Evolutionary conservation across 2,797 vertebrate species (phyloP).

Genomic region (Falco biarmicus): DNA sequence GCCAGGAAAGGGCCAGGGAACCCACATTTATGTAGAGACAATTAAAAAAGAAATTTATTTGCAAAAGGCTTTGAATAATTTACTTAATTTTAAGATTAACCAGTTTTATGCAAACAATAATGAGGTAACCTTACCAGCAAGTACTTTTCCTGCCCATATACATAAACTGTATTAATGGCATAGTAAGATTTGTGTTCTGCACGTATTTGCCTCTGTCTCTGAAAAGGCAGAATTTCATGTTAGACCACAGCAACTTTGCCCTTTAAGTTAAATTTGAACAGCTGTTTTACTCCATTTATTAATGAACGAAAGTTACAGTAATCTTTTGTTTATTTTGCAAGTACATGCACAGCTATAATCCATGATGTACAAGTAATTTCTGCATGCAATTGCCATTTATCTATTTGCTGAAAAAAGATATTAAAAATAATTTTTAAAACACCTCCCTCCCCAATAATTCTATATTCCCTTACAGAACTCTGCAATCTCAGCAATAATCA

Average conservation of each 20-base stretch:
- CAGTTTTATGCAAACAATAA: not conserved
- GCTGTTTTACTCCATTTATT: not conserved
- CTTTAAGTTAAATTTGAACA: not conserved
- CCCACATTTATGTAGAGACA: not conserved
- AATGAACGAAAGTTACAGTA: not conserved
- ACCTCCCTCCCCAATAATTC: not conserved
- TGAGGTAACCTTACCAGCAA: slow-evolving; percentile 86
- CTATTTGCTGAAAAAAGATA: not conserved
- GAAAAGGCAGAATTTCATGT: slow-evolving; percentile 65
- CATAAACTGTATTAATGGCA: slow-evolving; percentile 95
- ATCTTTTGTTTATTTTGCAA: not conserved
- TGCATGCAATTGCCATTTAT: not conserved
- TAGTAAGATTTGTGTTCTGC: slow-evolving; percentile 96
- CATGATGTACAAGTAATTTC: not conserved
- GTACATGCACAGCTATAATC: not conserved
- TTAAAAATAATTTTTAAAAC: not conserved
- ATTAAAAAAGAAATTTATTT: not conserved
- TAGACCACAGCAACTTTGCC: not conserved
- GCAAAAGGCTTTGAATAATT: not conserved
- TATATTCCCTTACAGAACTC: not conserved
- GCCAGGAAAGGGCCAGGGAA: not conserved
- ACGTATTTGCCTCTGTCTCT: slow-evolving; percentile 89
- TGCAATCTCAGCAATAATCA: not conserved
- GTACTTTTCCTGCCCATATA: slow-evolving; percentile 98
- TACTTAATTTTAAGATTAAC: not conserved